These are phyloP conservation scores for Acanthosepion esculentum DNA, from an alignment of 2,888 invertebrate species.

Conservation along the genomic window DNA sequence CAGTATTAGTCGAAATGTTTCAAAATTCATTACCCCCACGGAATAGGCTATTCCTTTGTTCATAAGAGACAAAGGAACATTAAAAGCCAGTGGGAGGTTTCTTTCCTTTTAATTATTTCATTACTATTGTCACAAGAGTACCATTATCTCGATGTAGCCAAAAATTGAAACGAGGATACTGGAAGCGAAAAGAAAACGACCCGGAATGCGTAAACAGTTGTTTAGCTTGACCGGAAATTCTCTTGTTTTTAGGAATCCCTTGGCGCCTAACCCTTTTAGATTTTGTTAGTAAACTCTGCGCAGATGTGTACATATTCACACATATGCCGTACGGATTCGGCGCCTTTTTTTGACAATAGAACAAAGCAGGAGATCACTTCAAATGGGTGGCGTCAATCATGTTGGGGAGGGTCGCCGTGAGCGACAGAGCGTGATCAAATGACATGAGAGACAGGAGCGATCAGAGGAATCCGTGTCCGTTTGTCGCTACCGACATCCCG, in stretches of 20 bases:
- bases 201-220: neutral
- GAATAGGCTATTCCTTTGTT: neutral
- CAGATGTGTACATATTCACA: conserved; percentile 20
- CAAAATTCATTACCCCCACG: neutral
- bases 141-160: neutral
- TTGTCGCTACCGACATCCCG: neutral
- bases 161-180: neutral
- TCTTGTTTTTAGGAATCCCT: neutral
- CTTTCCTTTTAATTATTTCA: neutral
- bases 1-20: neutral
- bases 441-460: neutral
- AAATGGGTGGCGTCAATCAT: neutral
- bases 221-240: neutral
- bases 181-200: neutral
- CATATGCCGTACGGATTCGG: neutral
- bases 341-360: neutral
- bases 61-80: neutral
- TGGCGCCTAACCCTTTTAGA: neutral
- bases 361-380: neutral
- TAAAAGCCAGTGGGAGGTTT: neutral
- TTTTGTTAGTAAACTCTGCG: neutral
- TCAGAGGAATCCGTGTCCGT: neutral
- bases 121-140: neutral
- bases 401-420: neutral
- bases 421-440: conserved; percentile 33